Conservation (phyloP, 35 echinoderm and acorn worm species). For the Heliocidaris tuberculata region DNA sequence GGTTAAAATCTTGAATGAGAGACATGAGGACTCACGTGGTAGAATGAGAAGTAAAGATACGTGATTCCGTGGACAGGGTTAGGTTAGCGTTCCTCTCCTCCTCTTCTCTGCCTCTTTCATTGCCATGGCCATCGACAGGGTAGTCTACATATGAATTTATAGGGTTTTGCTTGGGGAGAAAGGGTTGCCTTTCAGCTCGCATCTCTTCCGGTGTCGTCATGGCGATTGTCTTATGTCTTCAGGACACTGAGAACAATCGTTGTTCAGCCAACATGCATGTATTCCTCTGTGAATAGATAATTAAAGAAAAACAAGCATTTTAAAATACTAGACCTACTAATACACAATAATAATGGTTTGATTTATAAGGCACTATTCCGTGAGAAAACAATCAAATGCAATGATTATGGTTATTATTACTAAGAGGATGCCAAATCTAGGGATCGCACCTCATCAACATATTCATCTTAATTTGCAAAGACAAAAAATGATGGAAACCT, state of each 20-base stretch:
- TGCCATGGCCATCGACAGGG: background rate
- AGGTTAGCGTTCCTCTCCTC: background rate
- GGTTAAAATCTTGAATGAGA: too few relatives aligned
- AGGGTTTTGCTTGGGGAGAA: background rate
- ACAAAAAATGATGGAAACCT: too few relatives aligned
- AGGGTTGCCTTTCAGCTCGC: background rate
- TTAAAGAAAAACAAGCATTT: background rate
- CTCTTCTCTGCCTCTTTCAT: background rate
- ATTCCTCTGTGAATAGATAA: background rate
- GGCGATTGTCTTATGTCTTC: background rate
- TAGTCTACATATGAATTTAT: background rate
- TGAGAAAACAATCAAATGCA: too few relatives aligned
- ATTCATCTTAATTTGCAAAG: too few relatives aligned
- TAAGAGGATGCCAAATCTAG: too few relatives aligned
- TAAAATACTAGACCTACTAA: too few relatives aligned
- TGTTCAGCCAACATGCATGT: background rate
- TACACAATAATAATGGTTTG: too few relatives aligned
- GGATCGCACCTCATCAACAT: too few relatives aligned
- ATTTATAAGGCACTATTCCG: too few relatives aligned
- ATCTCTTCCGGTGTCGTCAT: background rate
- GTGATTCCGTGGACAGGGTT: conserved; percentile 45
- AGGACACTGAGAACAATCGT: background rate
- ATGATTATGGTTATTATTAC: too few relatives aligned
- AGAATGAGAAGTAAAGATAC: conserved; percentile 38
- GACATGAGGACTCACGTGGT: conserved; percentile 46